phyloP scores from a whole-genome alignment of 2,113 vertebrate genomes.

The Dermatemys mawii region DNA sequence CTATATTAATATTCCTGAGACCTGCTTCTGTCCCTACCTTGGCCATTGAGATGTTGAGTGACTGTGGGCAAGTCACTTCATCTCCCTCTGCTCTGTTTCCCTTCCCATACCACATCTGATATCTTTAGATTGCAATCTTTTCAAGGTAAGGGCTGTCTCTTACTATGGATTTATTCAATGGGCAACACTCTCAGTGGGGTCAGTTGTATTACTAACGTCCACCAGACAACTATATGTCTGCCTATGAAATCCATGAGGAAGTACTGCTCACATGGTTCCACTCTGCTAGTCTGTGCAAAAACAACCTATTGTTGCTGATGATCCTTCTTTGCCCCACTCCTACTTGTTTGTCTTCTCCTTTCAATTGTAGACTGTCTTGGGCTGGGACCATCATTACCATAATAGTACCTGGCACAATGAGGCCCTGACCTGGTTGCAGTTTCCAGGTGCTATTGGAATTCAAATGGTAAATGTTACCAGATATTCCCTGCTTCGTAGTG shows the following conservation, averaged over 20 bases:
- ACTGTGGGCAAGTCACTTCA: neutral
- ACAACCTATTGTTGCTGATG: neutral
- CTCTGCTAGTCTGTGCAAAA: neutral
- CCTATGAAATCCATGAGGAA: neutral
- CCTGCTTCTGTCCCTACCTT: neutral
- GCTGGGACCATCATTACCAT: neutral
- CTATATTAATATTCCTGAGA: neutral
- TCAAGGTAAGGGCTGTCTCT: neutral
- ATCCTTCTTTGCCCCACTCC: neutral
- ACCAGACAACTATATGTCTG: neutral
- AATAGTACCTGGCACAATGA: neutral
- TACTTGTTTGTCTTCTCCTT: neutral
- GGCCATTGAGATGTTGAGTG: neutral
- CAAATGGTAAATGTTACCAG: neutral
- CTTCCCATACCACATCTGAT: neutral
- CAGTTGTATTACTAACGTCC: neutral
- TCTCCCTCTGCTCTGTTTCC: neutral
- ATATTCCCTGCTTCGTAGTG: neutral
- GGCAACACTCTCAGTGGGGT: neutral
- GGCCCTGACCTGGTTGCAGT: neutral
- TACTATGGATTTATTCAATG: neutral
- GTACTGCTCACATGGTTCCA: neutral
- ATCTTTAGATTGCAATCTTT: neutral
- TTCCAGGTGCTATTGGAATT: neutral
- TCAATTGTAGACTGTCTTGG: neutral